Evolutionary conservation across 2,797 vertebrate genomes (phyloP).

Genomic region (Halcyon smyrnensis): DNA sequence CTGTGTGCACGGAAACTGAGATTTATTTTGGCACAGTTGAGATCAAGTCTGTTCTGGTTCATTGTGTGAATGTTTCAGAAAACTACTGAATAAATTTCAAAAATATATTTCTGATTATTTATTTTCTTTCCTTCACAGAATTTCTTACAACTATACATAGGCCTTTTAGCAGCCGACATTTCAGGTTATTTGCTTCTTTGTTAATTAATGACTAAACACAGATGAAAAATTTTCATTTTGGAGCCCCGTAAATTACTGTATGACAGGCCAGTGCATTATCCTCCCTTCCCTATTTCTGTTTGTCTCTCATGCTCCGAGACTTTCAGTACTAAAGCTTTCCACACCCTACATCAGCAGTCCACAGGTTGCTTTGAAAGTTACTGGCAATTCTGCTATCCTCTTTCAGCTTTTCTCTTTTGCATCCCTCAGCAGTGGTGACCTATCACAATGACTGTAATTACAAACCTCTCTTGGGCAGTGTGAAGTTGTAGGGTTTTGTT

Average conservation of each 20-base stretch:
- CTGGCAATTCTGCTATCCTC: neutral
- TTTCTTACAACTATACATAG: neutral
- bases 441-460: conserved; percentile 22
- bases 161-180: neutral
- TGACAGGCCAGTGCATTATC: neutral
- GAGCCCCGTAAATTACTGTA: neutral
- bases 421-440: neutral
- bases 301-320: neutral
- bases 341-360: neutral
- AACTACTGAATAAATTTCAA: neutral
- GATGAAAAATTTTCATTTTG: neutral
- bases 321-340: neutral
- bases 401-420: conserved; percentile 16
- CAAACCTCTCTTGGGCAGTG: neutral
- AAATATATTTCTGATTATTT: neutral
- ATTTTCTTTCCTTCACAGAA: neutral
- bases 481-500: neutral
- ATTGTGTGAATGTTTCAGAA: neutral
- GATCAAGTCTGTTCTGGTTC: neutral
- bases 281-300: neutral
- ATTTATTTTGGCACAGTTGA: neutral
- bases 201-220: neutral
- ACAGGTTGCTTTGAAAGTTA: conserved; percentile 6
- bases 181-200: neutral
- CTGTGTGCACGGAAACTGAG: neutral